A percentile compares a stretch with the other conserved stretches of the same genome.
Conservation (phyloP, 2,888 invertebrate species). For the Drosophila cracens region DNA sequence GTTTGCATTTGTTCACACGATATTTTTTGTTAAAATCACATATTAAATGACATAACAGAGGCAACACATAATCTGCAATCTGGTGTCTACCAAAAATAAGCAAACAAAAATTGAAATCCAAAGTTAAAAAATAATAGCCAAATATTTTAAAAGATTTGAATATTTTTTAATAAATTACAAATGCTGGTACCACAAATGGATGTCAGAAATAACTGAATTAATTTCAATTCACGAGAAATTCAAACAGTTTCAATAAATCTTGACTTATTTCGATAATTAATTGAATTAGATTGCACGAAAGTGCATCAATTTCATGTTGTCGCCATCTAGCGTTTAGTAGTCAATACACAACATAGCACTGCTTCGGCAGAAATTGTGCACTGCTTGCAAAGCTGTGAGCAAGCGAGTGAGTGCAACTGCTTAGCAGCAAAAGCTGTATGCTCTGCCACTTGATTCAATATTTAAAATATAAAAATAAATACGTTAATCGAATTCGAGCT, state of each 20-base stretch:
- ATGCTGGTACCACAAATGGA: background rate
- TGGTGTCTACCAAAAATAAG: background rate
- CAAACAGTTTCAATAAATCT: background rate
- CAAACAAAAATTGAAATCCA: background rate
- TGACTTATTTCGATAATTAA: background rate
- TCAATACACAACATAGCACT: background rate
- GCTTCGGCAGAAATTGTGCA: background rate
- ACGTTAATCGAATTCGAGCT: background rate
- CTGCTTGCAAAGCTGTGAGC: constrained; percentile 1
- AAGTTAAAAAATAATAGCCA: background rate
- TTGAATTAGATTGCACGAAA: background rate
- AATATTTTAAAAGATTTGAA: background rate
- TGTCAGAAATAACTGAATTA: background rate
- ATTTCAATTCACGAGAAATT: too few species aligned
- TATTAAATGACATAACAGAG: background rate
- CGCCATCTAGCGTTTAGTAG: constrained; percentile 23
- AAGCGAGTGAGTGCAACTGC: background rate
- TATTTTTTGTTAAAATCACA: constrained; percentile 3
- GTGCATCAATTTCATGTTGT: background rate
- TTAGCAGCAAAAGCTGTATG: constrained; percentile 14
- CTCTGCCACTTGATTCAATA: background rate
- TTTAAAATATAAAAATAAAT: background rate
- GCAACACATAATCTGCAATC: background rate
- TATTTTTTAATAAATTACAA: background rate
- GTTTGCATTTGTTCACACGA: constrained; percentile 59